phyloP scores from a whole-genome alignment of 2,888 invertebrate species.

The Liopterus haemorrhoidalis region DNA sequence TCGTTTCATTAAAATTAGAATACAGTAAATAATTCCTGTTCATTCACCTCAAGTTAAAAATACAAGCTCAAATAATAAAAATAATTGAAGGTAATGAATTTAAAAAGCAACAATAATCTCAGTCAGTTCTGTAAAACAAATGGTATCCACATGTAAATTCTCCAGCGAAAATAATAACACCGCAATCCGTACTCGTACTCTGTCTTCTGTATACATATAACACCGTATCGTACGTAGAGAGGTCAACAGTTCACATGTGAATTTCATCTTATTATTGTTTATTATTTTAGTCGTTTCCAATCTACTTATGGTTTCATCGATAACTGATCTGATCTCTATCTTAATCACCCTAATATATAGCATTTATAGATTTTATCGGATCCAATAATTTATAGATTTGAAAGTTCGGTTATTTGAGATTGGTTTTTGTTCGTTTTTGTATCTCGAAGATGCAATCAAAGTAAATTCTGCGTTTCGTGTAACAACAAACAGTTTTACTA shows the following conservation, averaged over 20 bases:
- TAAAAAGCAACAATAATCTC: too few species aligned
- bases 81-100: too few species aligned
- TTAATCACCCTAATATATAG: conserved; percentile 24
- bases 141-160: too few species aligned
- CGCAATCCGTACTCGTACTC: too few species aligned
- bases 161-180: too few species aligned
- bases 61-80: too few species aligned
- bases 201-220: too few species aligned
- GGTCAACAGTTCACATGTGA: conserved; percentile 30
- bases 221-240: conserved; percentile 20
- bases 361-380: conserved; percentile 21
- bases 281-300: conserved; percentile 23
- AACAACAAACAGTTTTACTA: too few species aligned
- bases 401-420: conserved; percentile 14
- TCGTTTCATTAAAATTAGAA: too few species aligned
- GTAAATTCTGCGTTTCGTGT: not conserved
- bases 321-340: conserved; percentile 17
- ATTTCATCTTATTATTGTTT: conserved; percentile 25
- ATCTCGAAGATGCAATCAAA: conserved; percentile 5
- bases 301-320: conserved; percentile 22
- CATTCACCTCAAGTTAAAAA: too few species aligned
- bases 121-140: too few species aligned
- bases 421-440: conserved; percentile 10
- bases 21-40: too few species aligned
- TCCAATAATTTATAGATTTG: conserved; percentile 22